A percentile compares a stretch with the other conserved stretches of the same genome.
phyloP scores from a whole-genome alignment of 2,888 invertebrate genomes.

The Stictocephala bisonia region DNA sequence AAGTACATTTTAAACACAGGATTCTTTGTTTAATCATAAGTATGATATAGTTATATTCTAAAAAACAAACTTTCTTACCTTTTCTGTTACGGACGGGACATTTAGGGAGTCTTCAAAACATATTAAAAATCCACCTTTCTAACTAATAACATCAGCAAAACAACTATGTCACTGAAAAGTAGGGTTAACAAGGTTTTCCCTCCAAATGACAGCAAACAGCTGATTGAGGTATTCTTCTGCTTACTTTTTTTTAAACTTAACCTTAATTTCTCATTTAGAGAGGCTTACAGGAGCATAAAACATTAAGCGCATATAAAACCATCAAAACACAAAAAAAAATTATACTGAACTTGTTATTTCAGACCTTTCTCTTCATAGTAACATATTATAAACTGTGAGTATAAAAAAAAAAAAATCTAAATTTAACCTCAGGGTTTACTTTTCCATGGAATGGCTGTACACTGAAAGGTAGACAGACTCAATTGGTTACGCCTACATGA shows the following conservation, averaged over 20 bases:
- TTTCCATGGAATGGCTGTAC: slow-evolving; percentile 41
- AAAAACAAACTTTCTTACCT: slow-evolving; percentile 37
- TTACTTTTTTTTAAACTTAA: slow-evolving; percentile 25
- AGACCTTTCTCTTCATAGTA: slow-evolving; percentile 34
- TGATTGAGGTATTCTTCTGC: slow-evolving; percentile 38
- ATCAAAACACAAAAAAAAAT: slow-evolving; percentile 23
- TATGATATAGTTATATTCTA: slow-evolving; percentile 29
- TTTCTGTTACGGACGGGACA: slow-evolving; percentile 39
- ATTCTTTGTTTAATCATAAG: slow-evolving; percentile 34
- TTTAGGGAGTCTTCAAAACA: slow-evolving; percentile 21
- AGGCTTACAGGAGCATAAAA: slow-evolving; percentile 35
- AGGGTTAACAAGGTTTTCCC: slow-evolving; percentile 40
- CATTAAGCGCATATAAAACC: slow-evolving; percentile 36
- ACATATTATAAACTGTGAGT: too few relatives aligned
- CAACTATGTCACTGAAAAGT: slow-evolving; percentile 24
- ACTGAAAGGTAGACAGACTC: too few relatives aligned
- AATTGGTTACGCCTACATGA: too few relatives aligned
- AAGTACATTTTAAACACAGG: slow-evolving; percentile 29
- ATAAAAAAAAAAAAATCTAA: slow-evolving; percentile 3
- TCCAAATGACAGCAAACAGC: slow-evolving; percentile 33
- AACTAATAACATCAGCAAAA: slow-evolving; percentile 1
- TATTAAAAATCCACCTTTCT: slow-evolving; percentile 20
- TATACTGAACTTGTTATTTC: slow-evolving; percentile 26
- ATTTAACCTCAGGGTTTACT: slow-evolving; percentile 32
- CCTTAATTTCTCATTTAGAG: slow-evolving; percentile 27